These are phyloP conservation scores for Drosophila pegasa DNA, from an alignment of 2,888 invertebrate genomes.

Conservation along the genomic window DNA sequence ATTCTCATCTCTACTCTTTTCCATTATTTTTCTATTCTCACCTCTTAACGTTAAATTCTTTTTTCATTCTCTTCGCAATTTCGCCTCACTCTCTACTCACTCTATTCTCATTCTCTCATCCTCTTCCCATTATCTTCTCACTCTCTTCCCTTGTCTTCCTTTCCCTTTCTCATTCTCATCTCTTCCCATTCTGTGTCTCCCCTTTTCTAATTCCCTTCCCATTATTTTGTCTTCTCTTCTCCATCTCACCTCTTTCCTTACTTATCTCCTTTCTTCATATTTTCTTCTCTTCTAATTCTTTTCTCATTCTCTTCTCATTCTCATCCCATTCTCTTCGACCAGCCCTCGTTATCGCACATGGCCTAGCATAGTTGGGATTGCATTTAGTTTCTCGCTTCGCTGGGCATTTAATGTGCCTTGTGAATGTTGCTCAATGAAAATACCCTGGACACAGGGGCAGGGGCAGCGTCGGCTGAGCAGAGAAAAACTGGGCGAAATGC, in stretches of 20 bases:
- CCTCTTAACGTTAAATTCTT: too few species aligned
- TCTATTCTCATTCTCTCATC: not conserved
- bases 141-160: not conserved
- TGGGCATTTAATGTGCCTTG: slow-evolving; percentile 29
- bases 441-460: slow-evolving; percentile 15
- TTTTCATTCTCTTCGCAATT: too few species aligned
- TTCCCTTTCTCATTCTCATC: not conserved
- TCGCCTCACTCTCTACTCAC: too few species aligned
- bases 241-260: too few species aligned
- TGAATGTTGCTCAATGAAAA: slow-evolving; percentile 46
- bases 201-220: not conserved
- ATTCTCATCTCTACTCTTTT: too few species aligned
- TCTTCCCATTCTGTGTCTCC: not conserved
- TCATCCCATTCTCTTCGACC: not conserved
- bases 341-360: slow-evolving; percentile 26
- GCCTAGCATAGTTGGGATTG: slow-evolving; percentile 26
- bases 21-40: too few species aligned
- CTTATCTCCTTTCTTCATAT: too few species aligned
- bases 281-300: not conserved
- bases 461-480: not conserved
- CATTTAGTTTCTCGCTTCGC: slow-evolving; percentile 38
- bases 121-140: not conserved
- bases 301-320: not conserved
- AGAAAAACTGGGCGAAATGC: slow-evolving; percentile 24
- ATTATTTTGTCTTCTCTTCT: not conserved